Evolutionary conservation across 2,888 invertebrate genomes (phyloP).

Genomic region (Antheraea assamensis): DNA sequence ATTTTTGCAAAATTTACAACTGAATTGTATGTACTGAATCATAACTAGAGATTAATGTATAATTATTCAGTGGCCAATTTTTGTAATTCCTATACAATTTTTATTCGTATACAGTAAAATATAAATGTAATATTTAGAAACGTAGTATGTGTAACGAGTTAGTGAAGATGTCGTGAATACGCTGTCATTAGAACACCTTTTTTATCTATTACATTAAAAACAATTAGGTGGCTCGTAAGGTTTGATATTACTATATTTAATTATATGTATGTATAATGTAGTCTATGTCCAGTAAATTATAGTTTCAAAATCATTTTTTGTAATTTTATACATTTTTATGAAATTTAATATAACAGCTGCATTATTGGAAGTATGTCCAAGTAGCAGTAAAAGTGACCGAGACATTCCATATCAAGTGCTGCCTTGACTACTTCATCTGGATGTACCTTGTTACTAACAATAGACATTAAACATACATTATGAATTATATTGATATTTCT

Average conservation of each 20-base stretch:
- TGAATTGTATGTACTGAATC: conserved; percentile 33
- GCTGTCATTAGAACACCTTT: conserved; percentile 59
- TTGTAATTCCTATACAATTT: conserved; percentile 76
- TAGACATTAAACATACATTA: background rate
- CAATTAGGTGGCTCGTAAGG: conserved; percentile 61
- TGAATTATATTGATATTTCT: background rate
- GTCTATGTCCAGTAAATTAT: conserved; percentile 63
- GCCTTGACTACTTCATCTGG: conserved; percentile 18
- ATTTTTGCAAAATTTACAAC: background rate
- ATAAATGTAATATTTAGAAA: conserved; percentile 70
- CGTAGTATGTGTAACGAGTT: conserved; percentile 73
- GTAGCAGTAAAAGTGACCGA: conserved; percentile 72
- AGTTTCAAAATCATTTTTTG: conserved; percentile 76
- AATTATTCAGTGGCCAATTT: conserved; percentile 74
- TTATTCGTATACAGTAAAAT: conserved; percentile 73
- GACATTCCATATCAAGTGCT: conserved; percentile 80
- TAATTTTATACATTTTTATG: conserved; percentile 81
- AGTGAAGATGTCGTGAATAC: conserved; percentile 50
- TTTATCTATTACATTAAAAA: conserved; percentile 64
- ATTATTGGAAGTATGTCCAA: conserved; percentile 62
- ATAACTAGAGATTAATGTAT: conserved; percentile 36
- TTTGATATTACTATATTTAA: conserved; percentile 76
- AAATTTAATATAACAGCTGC: conserved; percentile 73
- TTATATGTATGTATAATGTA: conserved; percentile 63
- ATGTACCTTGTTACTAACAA: conserved; percentile 10